A percentile compares a stretch with the other conserved stretches of the same genome.
Conservation (phyloP, 2,888 invertebrate species). For the Rhimphoctona megacephalus region DNA sequence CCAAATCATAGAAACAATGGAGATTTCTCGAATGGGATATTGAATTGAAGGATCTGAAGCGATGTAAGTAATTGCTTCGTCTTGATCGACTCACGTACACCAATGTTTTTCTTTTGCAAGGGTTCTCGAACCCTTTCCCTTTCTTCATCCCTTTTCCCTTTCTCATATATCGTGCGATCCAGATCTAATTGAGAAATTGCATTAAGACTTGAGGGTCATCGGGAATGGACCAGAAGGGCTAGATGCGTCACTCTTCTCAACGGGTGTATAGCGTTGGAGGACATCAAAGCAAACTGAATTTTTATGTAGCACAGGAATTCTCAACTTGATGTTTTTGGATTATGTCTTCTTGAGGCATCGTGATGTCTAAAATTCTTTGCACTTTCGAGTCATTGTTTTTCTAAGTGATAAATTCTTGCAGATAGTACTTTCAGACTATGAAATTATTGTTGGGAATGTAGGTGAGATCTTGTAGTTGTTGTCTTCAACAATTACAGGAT, state of each 20-base stretch:
- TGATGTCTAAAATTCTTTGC: neutral
- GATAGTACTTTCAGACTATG: neutral
- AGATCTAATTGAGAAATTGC: conserved; percentile 76
- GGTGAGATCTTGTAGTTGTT: neutral
- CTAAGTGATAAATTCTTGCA: neutral
- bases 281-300: conserved; percentile 56
- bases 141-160: conserved; percentile 4
- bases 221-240: conserved; percentile 33
- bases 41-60: conserved; percentile 12
- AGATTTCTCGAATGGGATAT: conserved; percentile 44
- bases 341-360: neutral
- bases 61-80: conserved; percentile 61
- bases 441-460: neutral
- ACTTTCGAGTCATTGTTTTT: neutral
- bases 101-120: conserved; percentile 68
- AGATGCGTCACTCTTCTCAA: neutral
- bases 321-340: neutral
- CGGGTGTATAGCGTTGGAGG: conserved; percentile 1
- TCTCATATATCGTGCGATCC: conserved; percentile 27
- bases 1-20: conserved; percentile 58
- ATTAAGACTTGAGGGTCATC: conserved; percentile 70
- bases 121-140: conserved; percentile 62
- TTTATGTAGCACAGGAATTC: conserved; percentile 1
- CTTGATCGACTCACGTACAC: conserved; percentile 71
- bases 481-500: too few relatives aligned